Evolutionary conservation across 2,888 invertebrate genomes (phyloP), one percentile per base, ranked within the genome.

Genomic region (Operophtera brumata): DNA sequence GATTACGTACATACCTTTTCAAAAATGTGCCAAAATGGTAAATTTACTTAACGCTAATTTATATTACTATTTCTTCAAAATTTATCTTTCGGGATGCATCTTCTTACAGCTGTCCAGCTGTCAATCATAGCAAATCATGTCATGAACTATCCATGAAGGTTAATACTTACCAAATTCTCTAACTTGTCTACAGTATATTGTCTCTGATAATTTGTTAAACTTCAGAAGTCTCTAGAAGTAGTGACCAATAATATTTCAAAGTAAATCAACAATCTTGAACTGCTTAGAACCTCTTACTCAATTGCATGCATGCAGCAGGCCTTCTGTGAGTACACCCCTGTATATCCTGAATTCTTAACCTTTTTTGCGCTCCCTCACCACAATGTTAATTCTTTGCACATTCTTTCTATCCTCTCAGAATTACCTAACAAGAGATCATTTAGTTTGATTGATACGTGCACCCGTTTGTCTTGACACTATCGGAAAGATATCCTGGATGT

Each of bases 91-190:
- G 30, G 26, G 42, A 14, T 26, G n/a, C 48, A 40, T 9, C 35
- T 20, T 34, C 6, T 32, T n/a, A 39, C 44, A 37, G 42, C 43
- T 49, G 49, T 43, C 49, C 44, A 37, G 42, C 43, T 49, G 49
- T 43, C 49, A 49, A 28, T 48, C 13, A 41, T 12, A 32, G 26
- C 41, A 48, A 36, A 48, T 25, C 13, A 10, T 34, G 12, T 1
- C 30, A 34, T 47, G 32, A 47, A 47, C 26, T 28, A 26, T 13
- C 40, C 40, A 30, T 39, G 14, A 30, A 39, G 47, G 47, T 32
- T 47, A 9, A 47, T 13, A 20, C 20, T 8, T 39, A n/a, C 7
- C 14, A 4, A 35, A 30, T 40, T 40, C 12, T 20, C 10, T 40
- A 34, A 11, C 10, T 41, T 47, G 12, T 47, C 41, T 47, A 35